phyloP scores from a whole-genome alignment of 2,888 invertebrate genomes.

The Hedya salicella region DNA sequence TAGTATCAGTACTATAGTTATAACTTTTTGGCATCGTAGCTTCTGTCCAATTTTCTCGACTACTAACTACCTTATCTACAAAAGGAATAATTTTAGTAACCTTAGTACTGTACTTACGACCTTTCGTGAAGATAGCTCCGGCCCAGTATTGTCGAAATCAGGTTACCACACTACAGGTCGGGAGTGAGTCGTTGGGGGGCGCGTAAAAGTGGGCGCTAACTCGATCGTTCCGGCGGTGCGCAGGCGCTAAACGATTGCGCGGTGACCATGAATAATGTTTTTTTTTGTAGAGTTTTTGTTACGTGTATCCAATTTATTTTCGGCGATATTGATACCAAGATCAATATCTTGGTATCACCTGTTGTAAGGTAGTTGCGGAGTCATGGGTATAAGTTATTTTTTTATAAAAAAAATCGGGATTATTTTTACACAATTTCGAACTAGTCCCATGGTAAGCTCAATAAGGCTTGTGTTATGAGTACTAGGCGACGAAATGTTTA shows the following conservation, averaged over 20 bases:
- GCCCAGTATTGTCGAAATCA: slow-evolving; percentile 18
- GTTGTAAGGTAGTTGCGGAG: too few relatives aligned
- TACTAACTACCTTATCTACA: neutral
- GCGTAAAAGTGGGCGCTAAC: slow-evolving; percentile 74
- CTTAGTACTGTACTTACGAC: neutral
- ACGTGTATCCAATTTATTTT: too few relatives aligned
- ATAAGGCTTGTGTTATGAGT: too few relatives aligned
- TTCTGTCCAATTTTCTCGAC: neutral
- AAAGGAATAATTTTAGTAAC: neutral
- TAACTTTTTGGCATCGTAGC: neutral
- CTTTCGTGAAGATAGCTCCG: slow-evolving; percentile 7
- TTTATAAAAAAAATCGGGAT: too few relatives aligned
- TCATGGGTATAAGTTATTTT: too few relatives aligned
- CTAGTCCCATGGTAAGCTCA: too few relatives aligned
- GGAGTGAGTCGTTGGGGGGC: slow-evolving; percentile 47
- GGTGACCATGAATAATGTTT: slow-evolving; percentile 36
- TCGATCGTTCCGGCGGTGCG: slow-evolving; percentile 67
- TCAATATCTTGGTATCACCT: too few relatives aligned
- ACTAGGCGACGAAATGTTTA: too few relatives aligned
- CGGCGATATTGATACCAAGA: too few relatives aligned
- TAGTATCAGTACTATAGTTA: neutral
- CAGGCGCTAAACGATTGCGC: slow-evolving; percentile 59
- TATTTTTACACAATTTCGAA: too few relatives aligned
- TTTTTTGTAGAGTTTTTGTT: neutral
- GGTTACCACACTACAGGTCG: slow-evolving; percentile 32